A percentile compares a stretch with the other conserved stretches of the same genome.
Conservation (phyloP, 2,113 vertebrate genomes). For the Cephalopterus ornatus region DNA sequence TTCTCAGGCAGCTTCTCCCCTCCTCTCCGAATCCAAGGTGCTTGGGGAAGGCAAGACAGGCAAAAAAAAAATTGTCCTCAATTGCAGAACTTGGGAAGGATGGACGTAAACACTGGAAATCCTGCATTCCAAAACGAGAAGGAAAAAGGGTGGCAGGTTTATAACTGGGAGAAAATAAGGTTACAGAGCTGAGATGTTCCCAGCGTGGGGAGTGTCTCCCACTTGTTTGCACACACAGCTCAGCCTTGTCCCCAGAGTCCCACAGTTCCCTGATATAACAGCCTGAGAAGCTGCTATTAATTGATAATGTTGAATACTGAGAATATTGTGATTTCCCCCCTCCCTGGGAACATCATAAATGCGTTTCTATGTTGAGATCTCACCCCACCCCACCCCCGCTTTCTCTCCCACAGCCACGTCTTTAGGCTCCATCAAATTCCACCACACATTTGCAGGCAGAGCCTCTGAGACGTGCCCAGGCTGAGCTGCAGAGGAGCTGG, state of each 20-base stretch:
- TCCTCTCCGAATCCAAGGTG: background rate
- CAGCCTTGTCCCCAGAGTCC: background rate
- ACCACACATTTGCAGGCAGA: background rate
- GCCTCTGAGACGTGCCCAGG: fast-evolving
- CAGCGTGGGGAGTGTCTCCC: background rate
- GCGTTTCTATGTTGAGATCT: background rate
- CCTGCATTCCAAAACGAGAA: background rate
- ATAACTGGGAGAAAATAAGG: background rate
- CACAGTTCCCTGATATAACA: background rate
- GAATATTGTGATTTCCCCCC: background rate
- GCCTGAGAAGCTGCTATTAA: background rate
- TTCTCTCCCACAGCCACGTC: background rate
- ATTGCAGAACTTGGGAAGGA: background rate
- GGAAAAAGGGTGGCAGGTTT: background rate
- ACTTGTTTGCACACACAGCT: fast-evolving
- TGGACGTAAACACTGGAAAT: background rate
- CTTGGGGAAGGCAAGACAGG: background rate
- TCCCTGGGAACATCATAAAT: fast-evolving
- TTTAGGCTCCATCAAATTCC: background rate
- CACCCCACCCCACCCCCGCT: background rate
- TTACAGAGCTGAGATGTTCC: background rate
- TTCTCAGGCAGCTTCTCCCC: background rate
- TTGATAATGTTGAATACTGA: background rate
- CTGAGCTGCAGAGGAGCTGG: background rate
- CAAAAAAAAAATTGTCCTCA: background rate